Conservation (phyloP, 2,888 invertebrate genomes). For the Sicus ferrugineus region DNA sequence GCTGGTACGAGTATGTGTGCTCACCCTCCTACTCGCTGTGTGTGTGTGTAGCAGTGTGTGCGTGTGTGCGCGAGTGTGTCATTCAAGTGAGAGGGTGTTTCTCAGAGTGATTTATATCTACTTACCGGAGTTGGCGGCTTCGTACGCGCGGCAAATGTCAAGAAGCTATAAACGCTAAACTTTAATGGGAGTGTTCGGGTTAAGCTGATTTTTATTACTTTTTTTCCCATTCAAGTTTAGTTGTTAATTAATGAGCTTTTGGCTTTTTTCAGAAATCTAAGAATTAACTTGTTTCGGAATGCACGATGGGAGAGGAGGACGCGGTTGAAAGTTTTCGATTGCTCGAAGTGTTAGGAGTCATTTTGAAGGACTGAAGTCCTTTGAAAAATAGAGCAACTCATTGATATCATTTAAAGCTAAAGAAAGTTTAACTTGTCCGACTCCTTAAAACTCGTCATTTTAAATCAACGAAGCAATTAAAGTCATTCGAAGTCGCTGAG, state of each 20-base stretch:
- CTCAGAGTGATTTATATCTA: constrained; percentile 18
- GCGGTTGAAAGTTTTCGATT: too few relatives aligned
- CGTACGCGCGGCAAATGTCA: constrained; percentile 9
- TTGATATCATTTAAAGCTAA: too few relatives aligned
- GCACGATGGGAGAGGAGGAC: too few relatives aligned
- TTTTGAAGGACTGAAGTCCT: too few relatives aligned
- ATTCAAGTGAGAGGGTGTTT: constrained; percentile 7
- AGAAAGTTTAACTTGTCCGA: too few relatives aligned
- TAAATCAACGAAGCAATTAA: too few relatives aligned
- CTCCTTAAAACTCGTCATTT: too few relatives aligned
- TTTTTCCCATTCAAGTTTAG: neutral
- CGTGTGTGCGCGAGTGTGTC: neutral
- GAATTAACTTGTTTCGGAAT: too few relatives aligned
- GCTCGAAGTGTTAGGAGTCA: too few relatives aligned
- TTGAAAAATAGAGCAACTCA: too few relatives aligned
- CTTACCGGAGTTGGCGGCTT: neutral
- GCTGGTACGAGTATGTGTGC: neutral
- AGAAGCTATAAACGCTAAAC: constrained; percentile 20
- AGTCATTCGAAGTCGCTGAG: too few relatives aligned
- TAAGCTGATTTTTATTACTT: neutral
- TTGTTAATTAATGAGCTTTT: neutral
- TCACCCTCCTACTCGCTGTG: neutral
- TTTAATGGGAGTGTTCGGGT: constrained; percentile 22
- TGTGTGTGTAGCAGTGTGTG: neutral
- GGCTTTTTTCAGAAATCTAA: too few relatives aligned